Evolutionary conservation across 1,140 invertebrate genomes (phyloP).

Genomic region (Pogonus chalceus): DNA sequence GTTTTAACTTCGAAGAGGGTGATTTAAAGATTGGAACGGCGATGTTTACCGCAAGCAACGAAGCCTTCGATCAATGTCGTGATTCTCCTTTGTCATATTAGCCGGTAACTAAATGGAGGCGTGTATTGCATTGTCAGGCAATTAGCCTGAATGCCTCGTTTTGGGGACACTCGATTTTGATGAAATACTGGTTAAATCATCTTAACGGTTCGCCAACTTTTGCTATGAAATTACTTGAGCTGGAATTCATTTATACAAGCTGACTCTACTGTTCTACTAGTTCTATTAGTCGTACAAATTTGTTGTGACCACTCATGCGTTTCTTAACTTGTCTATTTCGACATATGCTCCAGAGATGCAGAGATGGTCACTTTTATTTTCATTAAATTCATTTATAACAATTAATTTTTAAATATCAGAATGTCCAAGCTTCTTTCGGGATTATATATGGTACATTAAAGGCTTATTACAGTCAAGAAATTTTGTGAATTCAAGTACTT

Average conservation of each 20-base stretch:
- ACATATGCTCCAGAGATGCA: too few species aligned
- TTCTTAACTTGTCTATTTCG: not conserved
- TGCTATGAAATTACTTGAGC: not conserved
- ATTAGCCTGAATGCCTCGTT: not conserved
- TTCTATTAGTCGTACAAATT: too few species aligned
- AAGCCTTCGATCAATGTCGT: not conserved
- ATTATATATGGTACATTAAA: too few species aligned
- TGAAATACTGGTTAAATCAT: constrained; percentile 3
- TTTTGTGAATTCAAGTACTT: too few species aligned
- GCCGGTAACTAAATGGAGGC: not conserved
- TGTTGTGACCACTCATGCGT: not conserved
- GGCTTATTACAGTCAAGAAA: too few species aligned
- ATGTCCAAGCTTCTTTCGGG: too few species aligned
- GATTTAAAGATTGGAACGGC: not conserved
- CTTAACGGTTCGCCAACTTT: not conserved
- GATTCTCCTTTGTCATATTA: constrained; percentile 1
- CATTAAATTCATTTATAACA: too few species aligned
- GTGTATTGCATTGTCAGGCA: constrained; percentile 4
- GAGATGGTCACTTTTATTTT: too few species aligned
- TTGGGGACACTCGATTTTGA: constrained; percentile 3
- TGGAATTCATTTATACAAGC: constrained; percentile 5
- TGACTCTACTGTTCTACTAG: too few species aligned
- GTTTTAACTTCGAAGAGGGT: not conserved
- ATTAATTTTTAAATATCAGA: too few species aligned
- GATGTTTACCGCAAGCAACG: not conserved